Evolutionary conservation across 1,140 invertebrate species (phyloP).

Genomic region (Drosophila lacteicornis): DNA sequence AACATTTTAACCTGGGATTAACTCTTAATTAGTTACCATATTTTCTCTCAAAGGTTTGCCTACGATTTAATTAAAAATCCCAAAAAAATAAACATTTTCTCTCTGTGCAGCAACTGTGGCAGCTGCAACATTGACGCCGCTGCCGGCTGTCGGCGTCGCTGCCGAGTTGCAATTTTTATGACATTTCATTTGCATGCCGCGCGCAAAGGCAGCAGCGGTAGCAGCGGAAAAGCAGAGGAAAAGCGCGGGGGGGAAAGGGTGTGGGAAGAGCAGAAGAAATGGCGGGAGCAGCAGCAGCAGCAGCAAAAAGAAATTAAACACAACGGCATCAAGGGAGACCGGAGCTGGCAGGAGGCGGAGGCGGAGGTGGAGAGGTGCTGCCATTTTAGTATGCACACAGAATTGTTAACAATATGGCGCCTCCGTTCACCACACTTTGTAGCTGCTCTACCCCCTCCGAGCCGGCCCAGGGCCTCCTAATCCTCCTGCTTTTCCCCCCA

Average conservation of each 20-base stretch:
- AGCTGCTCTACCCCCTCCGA: constrained; percentile 1
- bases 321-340: constrained; percentile 52
- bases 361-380: constrained; percentile 14
- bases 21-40: too few species aligned
- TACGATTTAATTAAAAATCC: background rate
- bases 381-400: constrained; percentile 60
- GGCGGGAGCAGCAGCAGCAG: constrained; percentile 21
- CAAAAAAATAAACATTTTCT: background rate
- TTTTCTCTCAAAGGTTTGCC: too few species aligned
- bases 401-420: constrained; percentile 64
- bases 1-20: too few species aligned
- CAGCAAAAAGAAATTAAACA: constrained; percentile 64
- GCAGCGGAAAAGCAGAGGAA: constrained; percentile 16
- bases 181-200: constrained; percentile 71
- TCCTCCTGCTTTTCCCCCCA: background rate
- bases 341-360: background rate
- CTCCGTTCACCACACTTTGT: constrained; percentile 56
- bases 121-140: constrained; percentile 54
- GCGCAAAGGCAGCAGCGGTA: constrained; percentile 35
- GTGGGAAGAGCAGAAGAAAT: constrained; percentile 32
- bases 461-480: background rate
- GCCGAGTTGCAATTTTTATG: constrained; percentile 65
- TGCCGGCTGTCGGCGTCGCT: constrained; percentile 43
- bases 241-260: background rate
- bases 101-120: constrained; percentile 20